Conservation (phyloP, 2,888 invertebrate genomes). For the Patella ulyssiponensis region DNA sequence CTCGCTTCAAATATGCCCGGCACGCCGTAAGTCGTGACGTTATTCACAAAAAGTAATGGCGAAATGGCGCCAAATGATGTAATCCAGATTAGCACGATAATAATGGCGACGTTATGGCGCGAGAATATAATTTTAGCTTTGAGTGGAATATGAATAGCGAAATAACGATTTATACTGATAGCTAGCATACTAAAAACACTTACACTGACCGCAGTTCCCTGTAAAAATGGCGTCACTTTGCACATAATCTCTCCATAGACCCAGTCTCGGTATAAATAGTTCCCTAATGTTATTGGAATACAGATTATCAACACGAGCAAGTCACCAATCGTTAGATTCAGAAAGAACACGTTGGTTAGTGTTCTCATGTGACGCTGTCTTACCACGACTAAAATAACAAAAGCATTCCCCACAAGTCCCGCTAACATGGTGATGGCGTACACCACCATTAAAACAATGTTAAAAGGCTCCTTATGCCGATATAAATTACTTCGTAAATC, state of each 20-base stretch:
- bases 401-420: constrained; percentile 55
- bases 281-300: constrained; percentile 58
- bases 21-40: constrained; percentile 40
- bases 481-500: constrained; percentile 28
- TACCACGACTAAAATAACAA: constrained; percentile 55
- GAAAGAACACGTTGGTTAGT: constrained; percentile 57
- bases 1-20: constrained; percentile 45
- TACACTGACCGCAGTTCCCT: constrained; percentile 56
- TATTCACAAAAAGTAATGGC: constrained; percentile 55
- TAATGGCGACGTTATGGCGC: constrained; percentile 45
- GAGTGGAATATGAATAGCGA: constrained; percentile 54
- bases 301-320: constrained; percentile 57
- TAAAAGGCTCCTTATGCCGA: constrained; percentile 42
- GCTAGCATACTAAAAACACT: constrained; percentile 57
- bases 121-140: constrained; percentile 54
- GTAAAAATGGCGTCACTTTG: constrained; percentile 54
- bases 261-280: constrained; percentile 55
- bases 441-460: constrained; percentile 49
- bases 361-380: constrained; percentile 58
- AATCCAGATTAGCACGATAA: constrained; percentile 53
- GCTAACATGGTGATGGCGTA: constrained; percentile 51
- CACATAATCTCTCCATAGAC: constrained; percentile 55
- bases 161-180: constrained; percentile 57
- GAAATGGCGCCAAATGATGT: constrained; percentile 48
- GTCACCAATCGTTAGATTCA: constrained; percentile 60